Conservation (phyloP, 2,888 invertebrate genomes). For the Xestia sexstrigata region DNA sequence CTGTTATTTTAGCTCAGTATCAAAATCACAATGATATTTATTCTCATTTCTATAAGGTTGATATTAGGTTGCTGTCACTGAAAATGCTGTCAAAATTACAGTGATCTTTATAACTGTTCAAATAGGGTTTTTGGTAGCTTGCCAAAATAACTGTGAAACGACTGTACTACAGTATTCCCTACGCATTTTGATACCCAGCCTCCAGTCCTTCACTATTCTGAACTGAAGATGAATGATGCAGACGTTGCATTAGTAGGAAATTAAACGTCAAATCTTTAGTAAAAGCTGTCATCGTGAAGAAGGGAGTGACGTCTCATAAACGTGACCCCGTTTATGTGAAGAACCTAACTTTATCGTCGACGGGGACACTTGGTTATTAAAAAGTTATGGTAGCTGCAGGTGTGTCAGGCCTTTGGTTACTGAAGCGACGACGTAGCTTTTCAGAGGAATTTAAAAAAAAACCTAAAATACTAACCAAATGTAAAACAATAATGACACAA, state of each 20-base stretch:
- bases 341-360: neutral
- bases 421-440: neutral
- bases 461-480: neutral
- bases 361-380: conserved; percentile 5
- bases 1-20: neutral
- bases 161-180: neutral
- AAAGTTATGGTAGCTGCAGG: neutral
- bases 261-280: conserved; percentile 31
- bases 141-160: neutral
- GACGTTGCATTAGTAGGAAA: conserved; percentile 23
- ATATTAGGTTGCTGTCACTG: neutral
- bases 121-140: neutral
- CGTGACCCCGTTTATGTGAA: conserved; percentile 20
- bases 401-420: neutral
- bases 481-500: neutral
- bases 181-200: neutral
- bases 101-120: neutral
- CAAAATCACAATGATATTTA: no score
- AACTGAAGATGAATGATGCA: neutral
- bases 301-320: conserved; percentile 17
- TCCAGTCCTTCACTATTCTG: neutral
- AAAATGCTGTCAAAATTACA: neutral
- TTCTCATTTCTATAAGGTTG: neutral
- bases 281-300: neutral
- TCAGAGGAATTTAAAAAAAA: no score